Percentiles rank a stretch among this genome's conserved stretches.
These are phyloP conservation scores for Leucophora obtusa DNA, from an alignment of 2,888 invertebrate species.

Conservation along the genomic window DNA sequence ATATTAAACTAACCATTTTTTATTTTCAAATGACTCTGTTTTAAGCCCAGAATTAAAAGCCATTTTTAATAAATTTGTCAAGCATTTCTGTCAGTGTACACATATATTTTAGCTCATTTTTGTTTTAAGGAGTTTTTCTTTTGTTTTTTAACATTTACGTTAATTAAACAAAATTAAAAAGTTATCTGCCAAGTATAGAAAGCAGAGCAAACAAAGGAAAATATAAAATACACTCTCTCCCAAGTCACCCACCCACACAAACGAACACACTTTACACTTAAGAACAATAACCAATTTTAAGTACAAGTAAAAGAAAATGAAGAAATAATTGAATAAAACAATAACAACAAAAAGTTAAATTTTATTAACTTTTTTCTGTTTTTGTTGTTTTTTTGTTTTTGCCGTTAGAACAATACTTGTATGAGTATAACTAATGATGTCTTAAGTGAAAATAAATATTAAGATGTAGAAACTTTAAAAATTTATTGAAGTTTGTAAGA, in stretches of 20 bases:
- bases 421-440: constrained; percentile 30
- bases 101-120: no score
- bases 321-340: constrained; percentile 28
- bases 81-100: no score
- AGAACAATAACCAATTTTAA: constrained; percentile 32
- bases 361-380: constrained; percentile 8
- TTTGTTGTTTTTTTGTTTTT: not conserved
- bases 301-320: constrained; percentile 18
- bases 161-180: constrained; percentile 64
- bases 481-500: not conserved
- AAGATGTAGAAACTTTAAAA: not conserved
- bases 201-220: constrained; percentile 14
- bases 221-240: not conserved
- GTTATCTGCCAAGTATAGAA: constrained; percentile 48
- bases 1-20: no score
- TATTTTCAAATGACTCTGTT: no score
- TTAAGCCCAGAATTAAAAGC: no score
- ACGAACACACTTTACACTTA: not conserved
- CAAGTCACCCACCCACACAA: not conserved
- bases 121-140: constrained; percentile 17
- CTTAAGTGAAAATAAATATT: constrained; percentile 21
- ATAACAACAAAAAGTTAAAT: not conserved
- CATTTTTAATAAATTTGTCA: no score
- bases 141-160: constrained; percentile 39
- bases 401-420: not conserved